Conservation (phyloP, 2,888 invertebrate species). For the Pedicia rivosa region DNA sequence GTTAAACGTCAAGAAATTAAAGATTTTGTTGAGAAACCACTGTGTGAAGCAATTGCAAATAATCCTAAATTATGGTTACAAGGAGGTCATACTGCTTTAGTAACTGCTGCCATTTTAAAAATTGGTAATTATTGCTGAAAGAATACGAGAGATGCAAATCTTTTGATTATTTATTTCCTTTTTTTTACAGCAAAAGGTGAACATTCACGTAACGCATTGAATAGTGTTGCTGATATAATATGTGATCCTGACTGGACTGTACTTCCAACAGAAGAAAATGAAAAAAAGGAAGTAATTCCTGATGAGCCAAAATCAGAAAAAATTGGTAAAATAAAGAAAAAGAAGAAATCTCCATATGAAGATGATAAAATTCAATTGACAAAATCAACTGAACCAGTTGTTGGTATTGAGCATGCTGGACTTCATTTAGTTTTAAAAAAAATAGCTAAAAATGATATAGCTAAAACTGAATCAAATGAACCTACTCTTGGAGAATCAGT, state of each 20-base stretch:
- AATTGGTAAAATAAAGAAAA: slow-evolving; percentile 8
- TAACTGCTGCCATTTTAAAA: slow-evolving; percentile 54
- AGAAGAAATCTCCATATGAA: slow-evolving; percentile 12
- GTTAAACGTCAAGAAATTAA: slow-evolving; percentile 51
- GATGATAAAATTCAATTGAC: slow-evolving; percentile 25
- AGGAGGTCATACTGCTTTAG: slow-evolving; percentile 45
- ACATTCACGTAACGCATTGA: slow-evolving; percentile 30
- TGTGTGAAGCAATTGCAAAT: slow-evolving; percentile 38
- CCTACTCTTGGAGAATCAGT: slow-evolving; percentile 42
- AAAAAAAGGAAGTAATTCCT: slow-evolving; percentile 5
- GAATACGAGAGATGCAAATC: slow-evolving; percentile 1
- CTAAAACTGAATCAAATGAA: slow-evolving; percentile 25
- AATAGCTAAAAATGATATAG: slow-evolving; percentile 47
- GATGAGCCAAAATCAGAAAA: slow-evolving; percentile 6
- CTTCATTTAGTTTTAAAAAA: slow-evolving; percentile 64
- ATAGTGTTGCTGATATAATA: slow-evolving; percentile 32
- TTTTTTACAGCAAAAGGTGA: slow-evolving; percentile 21
- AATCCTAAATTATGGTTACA: slow-evolving; percentile 51
- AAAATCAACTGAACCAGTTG: slow-evolving; percentile 10
- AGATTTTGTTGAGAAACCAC: slow-evolving; percentile 41
- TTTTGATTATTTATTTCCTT: neutral
- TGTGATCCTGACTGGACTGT: slow-evolving; percentile 38
- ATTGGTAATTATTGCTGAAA: slow-evolving; percentile 37
- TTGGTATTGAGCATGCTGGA: slow-evolving; percentile 56
- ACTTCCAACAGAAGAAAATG: slow-evolving; percentile 13